A percentile compares a stretch with the other conserved stretches of the same genome.
Evolutionary conservation across 2,797 vertebrate genomes (phyloP).

Genomic region (Leptoclinus maculatus): DNA sequence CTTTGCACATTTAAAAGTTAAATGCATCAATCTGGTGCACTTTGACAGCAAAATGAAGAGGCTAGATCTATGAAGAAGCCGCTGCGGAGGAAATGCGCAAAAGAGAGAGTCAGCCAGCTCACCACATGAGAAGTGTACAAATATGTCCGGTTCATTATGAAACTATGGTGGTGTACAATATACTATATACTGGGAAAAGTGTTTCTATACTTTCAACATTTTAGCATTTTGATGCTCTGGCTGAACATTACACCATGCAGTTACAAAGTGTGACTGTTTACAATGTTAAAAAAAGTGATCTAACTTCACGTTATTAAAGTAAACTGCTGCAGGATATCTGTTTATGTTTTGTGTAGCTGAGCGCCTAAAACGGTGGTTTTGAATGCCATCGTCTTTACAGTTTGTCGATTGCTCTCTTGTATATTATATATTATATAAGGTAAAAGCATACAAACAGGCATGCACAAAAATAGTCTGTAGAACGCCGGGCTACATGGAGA

Average conservation of each 20-base stretch:
- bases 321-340: slow-evolving; percentile 39
- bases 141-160: too few relatives aligned
- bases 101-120: background rate
- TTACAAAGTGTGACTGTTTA: background rate
- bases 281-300: background rate
- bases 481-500: background rate
- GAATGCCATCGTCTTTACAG: background rate
- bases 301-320: background rate
- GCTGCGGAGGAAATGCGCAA: too few relatives aligned
- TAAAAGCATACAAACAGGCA: background rate
- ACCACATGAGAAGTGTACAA: background rate
- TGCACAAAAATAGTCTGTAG: background rate
- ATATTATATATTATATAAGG: background rate
- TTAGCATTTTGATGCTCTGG: background rate
- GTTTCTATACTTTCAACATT: background rate
- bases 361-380: background rate
- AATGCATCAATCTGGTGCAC: background rate
- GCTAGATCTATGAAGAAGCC: background rate
- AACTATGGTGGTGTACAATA: background rate
- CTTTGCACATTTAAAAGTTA: background rate
- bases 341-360: background rate
- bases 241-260: background rate
- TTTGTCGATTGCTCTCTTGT: background rate
- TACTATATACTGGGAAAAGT: background rate
- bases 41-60: background rate